Evolutionary conservation across 2,888 invertebrate genomes (phyloP), one percentile per base, ranked within the genome.

Genomic region (Diaprepes abbreviatus): DNA sequence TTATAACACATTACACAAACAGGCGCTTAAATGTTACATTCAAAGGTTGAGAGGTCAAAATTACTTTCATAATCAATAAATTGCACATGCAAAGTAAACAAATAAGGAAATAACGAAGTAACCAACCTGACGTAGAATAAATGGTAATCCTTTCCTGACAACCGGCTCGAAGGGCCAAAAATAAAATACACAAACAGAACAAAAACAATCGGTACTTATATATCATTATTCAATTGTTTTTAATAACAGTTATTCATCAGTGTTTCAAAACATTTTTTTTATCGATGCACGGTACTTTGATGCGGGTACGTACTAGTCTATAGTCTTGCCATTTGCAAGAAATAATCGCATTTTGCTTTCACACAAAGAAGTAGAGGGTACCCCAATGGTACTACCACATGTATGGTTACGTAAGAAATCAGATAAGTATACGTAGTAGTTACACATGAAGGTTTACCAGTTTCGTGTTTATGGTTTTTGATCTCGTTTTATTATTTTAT

Each of bases 141-240:
- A 65, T 55, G 3, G 65, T 65, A 28, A 65, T 65, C 45, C 65
- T 57, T 36, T 65, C 65, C 16, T 65, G 65, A 45, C 55, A 28
- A 6, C 19, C 9, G 16, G 17, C 57, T 3, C 5, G 19, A 7
- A 40, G 24, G 12, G 24, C 40, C 38, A 57, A 12, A 57, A 65
- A n/a, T 35, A 55, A 19, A 33, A 31, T 45, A 45, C 38, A 28
- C 0, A 33, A 43, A 64, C 2, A n/a, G 17, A 52, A 10, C 36
- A 63, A 50, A 28, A 40, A 10, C 50, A 63, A 50, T 54, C 38
- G 36, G 12, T 10, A 28, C 10, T 45, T 31, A 59, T 14, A 10
- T 59, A n/a, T 59, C 59, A 59, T 59, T 43, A 31, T 59, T 54
- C 28, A 50, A 28, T 24, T 12, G 6, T 19, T 33, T 24, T 21